These are phyloP conservation scores for Harpagoxenus sublaevis DNA, from an alignment of 2,888 invertebrate species.

Conservation along the genomic window DNA sequence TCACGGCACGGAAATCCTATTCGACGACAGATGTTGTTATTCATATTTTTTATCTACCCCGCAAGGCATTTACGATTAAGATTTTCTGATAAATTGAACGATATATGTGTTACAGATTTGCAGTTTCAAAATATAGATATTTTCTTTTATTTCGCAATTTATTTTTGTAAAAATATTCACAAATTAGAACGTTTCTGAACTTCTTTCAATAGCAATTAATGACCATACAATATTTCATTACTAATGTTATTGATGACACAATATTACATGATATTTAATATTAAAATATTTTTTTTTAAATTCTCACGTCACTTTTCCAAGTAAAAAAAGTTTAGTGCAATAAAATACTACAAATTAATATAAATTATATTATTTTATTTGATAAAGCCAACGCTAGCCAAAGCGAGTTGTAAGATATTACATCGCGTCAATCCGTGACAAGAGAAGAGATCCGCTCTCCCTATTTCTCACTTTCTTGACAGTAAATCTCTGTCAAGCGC, in stretches of 20 bases:
- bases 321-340: background rate
- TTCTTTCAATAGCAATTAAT: background rate
- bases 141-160: background rate
- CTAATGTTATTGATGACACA: background rate
- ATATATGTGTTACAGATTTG: background rate
- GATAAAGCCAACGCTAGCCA: background rate
- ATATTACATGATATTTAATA: background rate
- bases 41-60: background rate
- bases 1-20: conserved; percentile 47
- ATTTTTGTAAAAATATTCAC: background rate
- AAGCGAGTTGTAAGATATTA: conserved; percentile 6
- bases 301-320: background rate
- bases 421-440: background rate
- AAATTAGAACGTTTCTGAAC: background rate
- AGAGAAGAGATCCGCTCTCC: conserved; percentile 53
- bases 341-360: background rate
- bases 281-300: conserved; percentile 1
- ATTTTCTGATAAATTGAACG: background rate
- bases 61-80: background rate
- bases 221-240: background rate
- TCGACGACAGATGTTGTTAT: conserved; percentile 28
- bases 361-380: background rate
- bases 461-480: conserved; percentile 17
- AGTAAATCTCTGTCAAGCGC: conserved; percentile 62
- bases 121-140: background rate